Evolutionary conservation across 2,888 invertebrate species (phyloP).

Genomic region (Melieria omissa): DNA sequence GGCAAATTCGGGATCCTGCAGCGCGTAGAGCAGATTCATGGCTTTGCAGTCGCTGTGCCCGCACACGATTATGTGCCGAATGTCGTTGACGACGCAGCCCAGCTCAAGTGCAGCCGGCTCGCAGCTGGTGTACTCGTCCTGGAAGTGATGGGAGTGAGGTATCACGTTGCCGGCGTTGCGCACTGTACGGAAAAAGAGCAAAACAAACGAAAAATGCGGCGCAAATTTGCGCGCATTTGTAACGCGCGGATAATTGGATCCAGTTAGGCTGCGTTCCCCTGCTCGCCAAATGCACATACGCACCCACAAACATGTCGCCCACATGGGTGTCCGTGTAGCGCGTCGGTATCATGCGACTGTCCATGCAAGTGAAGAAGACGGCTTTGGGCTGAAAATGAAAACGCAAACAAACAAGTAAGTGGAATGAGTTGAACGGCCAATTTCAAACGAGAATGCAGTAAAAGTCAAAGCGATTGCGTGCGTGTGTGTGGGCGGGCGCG

Average conservation of each 20-base stretch:
- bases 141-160: slow-evolving; percentile 89
- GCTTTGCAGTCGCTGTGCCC: slow-evolving; percentile 99
- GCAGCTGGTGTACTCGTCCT: slow-evolving; percentile 88
- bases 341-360: slow-evolving; percentile 96
- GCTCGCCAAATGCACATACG: slow-evolving; percentile 48
- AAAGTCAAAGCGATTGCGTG: no score
- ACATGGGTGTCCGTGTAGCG: slow-evolving; percentile 94
- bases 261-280: no score
- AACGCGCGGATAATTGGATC: no score
- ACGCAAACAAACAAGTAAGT: no score
- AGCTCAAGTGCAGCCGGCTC: slow-evolving; percentile 96
- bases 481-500: no score
- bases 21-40: slow-evolving; percentile 89
- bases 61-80: slow-evolving; percentile 92
- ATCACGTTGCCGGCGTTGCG: slow-evolving; percentile 97
- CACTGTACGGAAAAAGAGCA: slow-evolving; percentile 70
- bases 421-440: no score
- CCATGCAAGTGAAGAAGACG: slow-evolving; percentile 98
- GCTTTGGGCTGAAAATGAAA: slow-evolving; percentile 83
- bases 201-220: slow-evolving; percentile 19
- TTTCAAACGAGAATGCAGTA: no score
- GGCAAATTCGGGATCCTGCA: slow-evolving; percentile 82
- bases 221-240: not conserved
- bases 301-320: slow-evolving; percentile 98
- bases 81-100: slow-evolving; percentile 91